Percentiles rank a stretch among this genome's conserved stretches.
phyloP scores from a whole-genome alignment of 2,888 invertebrate genomes.

The Steinernema hermaphroditum region DNA sequence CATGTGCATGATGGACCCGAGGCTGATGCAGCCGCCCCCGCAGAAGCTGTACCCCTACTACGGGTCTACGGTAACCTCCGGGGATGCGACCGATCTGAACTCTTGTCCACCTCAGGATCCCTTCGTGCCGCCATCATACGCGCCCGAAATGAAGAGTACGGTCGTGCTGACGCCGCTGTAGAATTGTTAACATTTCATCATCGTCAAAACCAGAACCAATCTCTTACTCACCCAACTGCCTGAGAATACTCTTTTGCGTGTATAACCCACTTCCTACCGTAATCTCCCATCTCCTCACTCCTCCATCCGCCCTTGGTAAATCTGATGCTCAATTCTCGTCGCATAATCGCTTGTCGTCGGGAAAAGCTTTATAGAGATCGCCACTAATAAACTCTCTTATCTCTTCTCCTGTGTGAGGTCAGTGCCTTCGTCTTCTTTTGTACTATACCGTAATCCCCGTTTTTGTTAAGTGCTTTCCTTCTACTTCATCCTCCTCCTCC shows the following conservation, averaged over 20 bases:
- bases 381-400: background rate
- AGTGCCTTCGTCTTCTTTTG: background rate
- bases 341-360: conserved; percentile 9
- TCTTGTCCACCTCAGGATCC: conserved; percentile 53
- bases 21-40: background rate
- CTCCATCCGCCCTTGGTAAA: background rate
- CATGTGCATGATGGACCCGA: conserved; percentile 20
- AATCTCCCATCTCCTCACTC: conserved; percentile 3
- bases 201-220: background rate
- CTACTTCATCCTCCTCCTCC: background rate
- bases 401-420: background rate
- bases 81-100: conserved; percentile 16
- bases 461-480: background rate
- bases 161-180: conserved; percentile 64
- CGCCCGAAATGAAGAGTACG: conserved; percentile 61
- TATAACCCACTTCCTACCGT: conserved; percentile 13
- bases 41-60: conserved; percentile 11
- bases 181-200: no score
- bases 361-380: conserved; percentile 16
- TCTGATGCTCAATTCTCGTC: conserved; percentile 26
- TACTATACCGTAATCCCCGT: background rate
- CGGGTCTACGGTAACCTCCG: background rate
- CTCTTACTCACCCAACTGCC: conserved; percentile 15
- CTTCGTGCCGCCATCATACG: conserved; percentile 62
- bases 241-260: conserved; percentile 23